Evolutionary conservation across 2,113 vertebrate genomes (phyloP), one percentile per base, ranked within the genome.

Genomic region (Dicerorhinus sumatrensis): DNA sequence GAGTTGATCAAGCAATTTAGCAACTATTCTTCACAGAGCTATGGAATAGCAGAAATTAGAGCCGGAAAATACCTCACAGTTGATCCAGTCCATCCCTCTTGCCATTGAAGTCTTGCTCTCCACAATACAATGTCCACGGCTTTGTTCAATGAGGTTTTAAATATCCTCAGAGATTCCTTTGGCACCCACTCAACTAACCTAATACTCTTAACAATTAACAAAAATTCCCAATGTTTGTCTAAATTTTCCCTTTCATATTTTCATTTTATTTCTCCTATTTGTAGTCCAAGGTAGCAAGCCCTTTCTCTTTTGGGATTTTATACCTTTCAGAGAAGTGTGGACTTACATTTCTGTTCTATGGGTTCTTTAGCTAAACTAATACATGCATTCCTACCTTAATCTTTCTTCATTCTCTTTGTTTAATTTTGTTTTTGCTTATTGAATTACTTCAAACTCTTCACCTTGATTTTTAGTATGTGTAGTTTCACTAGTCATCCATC

Each of bases 131-230:
- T n/a, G 65, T 81, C 92, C 65, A 70, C 1, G 11, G 95, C 83
- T 98, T 95, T 97, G 86, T 96, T 97, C 86, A 97, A 33, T 14
- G 63, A 80, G 91, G 96, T 97, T 97, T 98, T 96, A 97, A 95
- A 96, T 98, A 58, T 92, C 96, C 42, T 87, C 65, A 97, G 84
- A 94, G 93, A 98, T 91, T 95, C 29, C 84, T 84, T 14, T 88
- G 70, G 92, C 29, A 9, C 87, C 91, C 51, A 94, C 62, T 95
- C 94, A 94, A 82, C 75, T 94, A 97, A 97, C 51, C 70, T 97
- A 98, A 96, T 91, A 94, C 82, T 94, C 33, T 31, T 65, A 76
- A 82, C 81, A 97, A 94, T 77, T 95, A 96, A 94, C 79, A 92
- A 93, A 86, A 95, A 96, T 94, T 92, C 67, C 54, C 60, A 31